Base-by-base conservation (phyloP, 92 coral and sea anemone species). In the Pocillopora meandrina region DNA sequence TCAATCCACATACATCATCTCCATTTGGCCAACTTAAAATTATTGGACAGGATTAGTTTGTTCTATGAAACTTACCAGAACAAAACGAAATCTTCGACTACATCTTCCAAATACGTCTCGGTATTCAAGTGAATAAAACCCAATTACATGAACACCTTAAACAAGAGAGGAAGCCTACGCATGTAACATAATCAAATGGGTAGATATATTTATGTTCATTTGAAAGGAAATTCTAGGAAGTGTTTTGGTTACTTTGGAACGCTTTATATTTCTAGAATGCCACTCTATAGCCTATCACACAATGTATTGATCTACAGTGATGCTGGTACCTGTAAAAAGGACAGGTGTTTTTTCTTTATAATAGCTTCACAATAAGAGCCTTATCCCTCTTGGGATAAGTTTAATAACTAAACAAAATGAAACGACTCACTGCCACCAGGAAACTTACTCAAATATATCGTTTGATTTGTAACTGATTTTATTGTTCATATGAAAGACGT, bases 291-390 rank as follows among this genome's bases (percentile, higher is more conserved):
- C 80, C 80, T 36, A 16, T 56, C 33, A 83, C 52, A 55, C 52
- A n/a, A 59, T 61, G 56, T 72, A 72, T 20, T 83, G 66, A 83
- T 61, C n/a, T 61, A 49, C 18, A 23, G 7, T 49, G 18, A 49
- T 12, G 74, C 80, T 74, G 80, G 86, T 74, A 83, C 86, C 86
- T 3, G 86, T 74, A 10, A 0, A 26, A 73, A 73, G 12, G 8
- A 20, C 86, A 83, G 86, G 86, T 83, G 74, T 52, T 64, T 42
- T 49, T 15, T 62, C 64, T 74, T 2, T 7, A 42, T 10, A 18
- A 23, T 15, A 59, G 66, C 33, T 34, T 76, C 33, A 6, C 62
- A 47, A 60, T 64, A 65, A 76, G 19, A 34, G 49, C 68, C 26
- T 65, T 68, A 70, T 21, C 68, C 83, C 56, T 62, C 21, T 21